Base-by-base conservation (phyloP, 2,888 invertebrate species). In the Helicoverpa assulta region DNA sequence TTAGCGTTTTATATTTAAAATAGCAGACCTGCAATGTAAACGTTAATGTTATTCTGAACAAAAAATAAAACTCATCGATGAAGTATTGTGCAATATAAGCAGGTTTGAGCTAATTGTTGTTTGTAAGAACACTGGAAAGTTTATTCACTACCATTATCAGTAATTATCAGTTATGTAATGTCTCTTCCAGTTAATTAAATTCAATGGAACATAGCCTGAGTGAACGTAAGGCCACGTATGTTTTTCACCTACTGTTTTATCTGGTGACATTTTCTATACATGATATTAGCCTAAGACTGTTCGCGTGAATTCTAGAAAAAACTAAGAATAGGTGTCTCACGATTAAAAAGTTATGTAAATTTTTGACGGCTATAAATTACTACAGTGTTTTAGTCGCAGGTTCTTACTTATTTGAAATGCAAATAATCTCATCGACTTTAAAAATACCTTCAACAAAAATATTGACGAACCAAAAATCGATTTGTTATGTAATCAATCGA, bases 171-270 rank as follows among this genome's bases (percentile, higher is more conserved):
- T 55, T n/a, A 40, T 56, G 26, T 56, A 37, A 40, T 40, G 60
- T 33, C 80, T 56, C 78, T 80, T 85, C 82, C 69, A 83, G 82
- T 71, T 26, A 50, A 21, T 77, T 40, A 69, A 75, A 37, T 7
- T 71, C 66, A 19, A 33, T 58, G 60, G 72, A 73, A 40, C 55
- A 51, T 56, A 63, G 61, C 47, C 51, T 67, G 61, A 85, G 90
- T 88, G 91, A 91, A 89, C 81, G 90, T 90, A 90, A 91, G 90
- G 91, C 70, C 90, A 80, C 65, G 59, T 82, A 78, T 80, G 80
- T 82, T 80, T 72, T 78, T 71, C 76, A 81, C 69, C 54, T 73
- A 72, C 60, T 18, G 37, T 74, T 70, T 74, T 75, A 77, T 76
- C 76, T n/a, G 29, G 50, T 72, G 70, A 63, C 69, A 79, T 73